A percentile compares a stretch with the other conserved stretches of the same genome.
Conservation (phyloP, 1,140 invertebrate genomes). For the Acromyrmex charruanus region DNA sequence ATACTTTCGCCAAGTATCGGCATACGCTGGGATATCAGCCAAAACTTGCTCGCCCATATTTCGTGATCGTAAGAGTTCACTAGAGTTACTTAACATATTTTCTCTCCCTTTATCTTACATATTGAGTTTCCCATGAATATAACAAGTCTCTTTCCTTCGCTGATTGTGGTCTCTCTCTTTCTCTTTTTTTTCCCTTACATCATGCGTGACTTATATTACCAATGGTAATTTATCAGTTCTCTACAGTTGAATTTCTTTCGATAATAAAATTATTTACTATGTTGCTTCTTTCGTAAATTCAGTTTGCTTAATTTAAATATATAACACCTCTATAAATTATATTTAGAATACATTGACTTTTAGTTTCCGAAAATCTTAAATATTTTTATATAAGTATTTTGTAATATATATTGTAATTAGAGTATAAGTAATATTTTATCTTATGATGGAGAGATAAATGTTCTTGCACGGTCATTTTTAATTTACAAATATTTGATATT, state of each 20-base stretch:
- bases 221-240: not conserved
- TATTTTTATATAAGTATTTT: not conserved
- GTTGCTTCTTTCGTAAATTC: too few relatives aligned
- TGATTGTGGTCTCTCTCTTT: not conserved
- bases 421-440: not conserved
- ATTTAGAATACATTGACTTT: not conserved
- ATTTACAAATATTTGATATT: not conserved
- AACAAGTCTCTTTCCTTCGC: not conserved
- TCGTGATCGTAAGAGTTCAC: conserved; percentile 36
- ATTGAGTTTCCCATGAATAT: not conserved
- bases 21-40: not conserved
- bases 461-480: not conserved
- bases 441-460: not conserved
- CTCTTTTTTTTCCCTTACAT: not conserved
- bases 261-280: conserved; percentile 10
- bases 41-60: conserved; percentile 49
- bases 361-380: not conserved
- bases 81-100: conserved; percentile 50
- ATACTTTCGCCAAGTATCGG: conserved; percentile 44
- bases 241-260: not conserved
- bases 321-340: not conserved
- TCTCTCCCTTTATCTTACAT: conserved; percentile 25
- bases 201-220: not conserved
- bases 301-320: not conserved
- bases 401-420: not conserved